Evolutionary conservation across 1,140 invertebrate genomes (phyloP).

Genomic region (Ooceraea biroi): DNA sequence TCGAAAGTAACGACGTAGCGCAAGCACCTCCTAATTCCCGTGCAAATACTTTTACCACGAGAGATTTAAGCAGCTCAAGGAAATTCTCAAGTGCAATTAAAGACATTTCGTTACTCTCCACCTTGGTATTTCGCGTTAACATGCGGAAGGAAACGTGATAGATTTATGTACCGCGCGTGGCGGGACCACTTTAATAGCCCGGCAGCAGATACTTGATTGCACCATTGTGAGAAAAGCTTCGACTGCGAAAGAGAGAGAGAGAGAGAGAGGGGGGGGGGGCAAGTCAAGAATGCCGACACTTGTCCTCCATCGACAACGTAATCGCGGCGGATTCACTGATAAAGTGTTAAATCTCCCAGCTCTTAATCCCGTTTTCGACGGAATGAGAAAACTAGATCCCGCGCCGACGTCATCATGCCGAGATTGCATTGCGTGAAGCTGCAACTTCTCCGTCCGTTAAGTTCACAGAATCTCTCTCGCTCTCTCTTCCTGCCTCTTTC

Average conservation of each 20-base stretch:
- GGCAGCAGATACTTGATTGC: background rate
- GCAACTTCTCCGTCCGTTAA: slow-evolving; percentile 30
- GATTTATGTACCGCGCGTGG: background rate
- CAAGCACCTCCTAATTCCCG: background rate
- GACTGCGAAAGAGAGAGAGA: background rate
- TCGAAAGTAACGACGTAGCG: background rate
- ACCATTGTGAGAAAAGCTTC: background rate
- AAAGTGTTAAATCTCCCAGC: slow-evolving; percentile 64
- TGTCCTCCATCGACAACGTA: background rate
- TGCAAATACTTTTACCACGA: background rate
- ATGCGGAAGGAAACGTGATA: background rate
- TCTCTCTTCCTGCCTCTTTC: slow-evolving; percentile 14
- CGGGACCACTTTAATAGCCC: background rate
- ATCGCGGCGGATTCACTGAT: slow-evolving; percentile 43
- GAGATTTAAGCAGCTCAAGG: background rate
- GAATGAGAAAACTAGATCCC: slow-evolving; percentile 49
- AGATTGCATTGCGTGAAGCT: slow-evolving; percentile 57
- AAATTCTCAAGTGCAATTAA: background rate
- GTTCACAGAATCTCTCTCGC: slow-evolving; percentile 30
- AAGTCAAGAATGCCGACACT: background rate
- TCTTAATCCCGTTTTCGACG: slow-evolving; percentile 39
- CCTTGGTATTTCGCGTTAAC: background rate
- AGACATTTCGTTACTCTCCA: background rate
- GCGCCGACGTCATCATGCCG: slow-evolving; percentile 14
- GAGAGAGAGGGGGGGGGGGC: too few relatives aligned